Conservation (phyloP, 2,113 vertebrate species). For the Larimichthys crocea region DNA sequence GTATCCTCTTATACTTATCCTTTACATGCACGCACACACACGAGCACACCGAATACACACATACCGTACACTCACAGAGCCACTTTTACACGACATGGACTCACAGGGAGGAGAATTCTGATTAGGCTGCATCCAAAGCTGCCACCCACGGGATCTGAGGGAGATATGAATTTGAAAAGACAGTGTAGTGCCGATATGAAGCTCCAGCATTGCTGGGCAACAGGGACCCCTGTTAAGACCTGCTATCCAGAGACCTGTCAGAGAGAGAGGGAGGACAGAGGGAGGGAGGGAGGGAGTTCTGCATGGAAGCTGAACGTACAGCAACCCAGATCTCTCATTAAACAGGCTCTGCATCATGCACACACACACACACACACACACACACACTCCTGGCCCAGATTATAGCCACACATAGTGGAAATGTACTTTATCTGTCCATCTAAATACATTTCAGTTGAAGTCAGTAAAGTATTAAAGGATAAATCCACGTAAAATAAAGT, state of each 20-base stretch:
- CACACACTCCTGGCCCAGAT: conserved; percentile 13
- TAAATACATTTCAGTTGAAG: neutral
- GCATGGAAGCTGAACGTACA: conserved; percentile 45
- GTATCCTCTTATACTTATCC: conserved; percentile 76
- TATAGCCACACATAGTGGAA: conserved; percentile 19
- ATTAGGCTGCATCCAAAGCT: conserved; percentile 75
- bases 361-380: neutral
- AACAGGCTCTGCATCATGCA: conserved; percentile 22
- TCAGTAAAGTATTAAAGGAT: neutral
- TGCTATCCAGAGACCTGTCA: conserved; percentile 61
- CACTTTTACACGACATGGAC: conserved; percentile 35
- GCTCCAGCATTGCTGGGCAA: conserved; percentile 62
- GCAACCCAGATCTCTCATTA: conserved; percentile 62
- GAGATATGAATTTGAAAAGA: conserved; percentile 77
- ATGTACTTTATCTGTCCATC: neutral
- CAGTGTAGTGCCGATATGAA: conserved; percentile 59
- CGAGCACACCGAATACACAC: neutral
- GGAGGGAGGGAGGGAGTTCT: neutral
- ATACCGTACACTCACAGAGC: conserved; percentile 25
- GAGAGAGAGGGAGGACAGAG: neutral
- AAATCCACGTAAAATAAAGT: neutral
- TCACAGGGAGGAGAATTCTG: conserved; percentile 63
- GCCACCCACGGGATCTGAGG: conserved; percentile 69
- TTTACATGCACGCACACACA: conserved; percentile 8
- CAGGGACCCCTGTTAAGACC: conserved; percentile 64